Percentiles rank a stretch among this genome's conserved stretches.
phyloP scores from a whole-genome alignment of 2,888 invertebrate genomes.

The Chrysomela aeneicollis region DNA sequence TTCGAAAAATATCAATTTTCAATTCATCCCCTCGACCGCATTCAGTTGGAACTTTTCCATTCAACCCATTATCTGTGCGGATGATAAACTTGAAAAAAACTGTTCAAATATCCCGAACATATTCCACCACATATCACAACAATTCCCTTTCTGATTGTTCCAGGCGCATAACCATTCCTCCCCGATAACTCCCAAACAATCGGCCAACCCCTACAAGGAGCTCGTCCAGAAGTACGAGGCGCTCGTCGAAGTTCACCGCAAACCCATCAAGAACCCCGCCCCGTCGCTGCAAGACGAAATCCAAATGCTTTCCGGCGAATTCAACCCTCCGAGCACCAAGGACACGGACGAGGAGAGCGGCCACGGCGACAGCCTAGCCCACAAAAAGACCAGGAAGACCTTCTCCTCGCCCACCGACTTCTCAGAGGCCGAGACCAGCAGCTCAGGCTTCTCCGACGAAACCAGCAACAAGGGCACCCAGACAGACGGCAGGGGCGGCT shows the following conservation, averaged over 20 bases:
- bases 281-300: slow-evolving; percentile 76
- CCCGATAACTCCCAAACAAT: slow-evolving; percentile 45
- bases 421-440: slow-evolving; percentile 85
- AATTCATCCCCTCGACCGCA: no score
- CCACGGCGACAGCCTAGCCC: slow-evolving; percentile 63
- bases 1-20: no score
- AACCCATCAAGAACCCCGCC: slow-evolving; percentile 63
- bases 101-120: no score
- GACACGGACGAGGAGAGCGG: slow-evolving; percentile 73
- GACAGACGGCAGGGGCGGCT: slow-evolving; percentile 81
- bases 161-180: slow-evolving; percentile 41
- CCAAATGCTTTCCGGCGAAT: slow-evolving; percentile 74
- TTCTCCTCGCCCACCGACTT: slow-evolving; percentile 82
- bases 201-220: slow-evolving; percentile 78
- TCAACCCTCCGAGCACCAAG: slow-evolving; percentile 69
- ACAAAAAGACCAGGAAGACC: slow-evolving; percentile 64
- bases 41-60: no score
- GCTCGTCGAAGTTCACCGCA: slow-evolving; percentile 77
- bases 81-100: no score
- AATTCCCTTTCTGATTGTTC: slow-evolving; percentile 27
- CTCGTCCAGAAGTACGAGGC: slow-evolving; percentile 88
- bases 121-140: no score
- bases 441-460: slow-evolving; percentile 84
- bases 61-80: no score
- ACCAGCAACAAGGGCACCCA: slow-evolving; percentile 85